Percentiles rank a stretch among this genome's conserved stretches.
Conservation (phyloP, 2,113 vertebrate genomes). For the Eudyptes chrysolophus region DNA sequence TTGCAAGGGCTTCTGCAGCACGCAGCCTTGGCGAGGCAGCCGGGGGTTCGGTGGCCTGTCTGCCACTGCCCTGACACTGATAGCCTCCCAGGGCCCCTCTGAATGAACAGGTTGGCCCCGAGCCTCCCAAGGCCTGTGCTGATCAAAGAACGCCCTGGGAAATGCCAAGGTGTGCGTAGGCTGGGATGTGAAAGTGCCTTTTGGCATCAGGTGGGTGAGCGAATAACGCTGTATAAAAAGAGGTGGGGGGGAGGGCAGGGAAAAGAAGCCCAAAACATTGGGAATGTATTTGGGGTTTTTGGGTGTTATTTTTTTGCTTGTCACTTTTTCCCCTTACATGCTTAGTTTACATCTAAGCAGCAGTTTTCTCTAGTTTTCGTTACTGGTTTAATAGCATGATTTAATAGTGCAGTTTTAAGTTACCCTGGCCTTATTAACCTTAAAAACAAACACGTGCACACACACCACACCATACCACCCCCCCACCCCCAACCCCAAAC, state of each 20-base stretch:
- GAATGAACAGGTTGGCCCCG: not conserved
- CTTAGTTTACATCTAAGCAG: not conserved
- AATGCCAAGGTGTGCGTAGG: too few species aligned
- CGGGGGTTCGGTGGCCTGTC: not conserved
- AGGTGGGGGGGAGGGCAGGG: rapidly evolving
- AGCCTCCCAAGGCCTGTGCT: not conserved
- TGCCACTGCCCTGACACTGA: not conserved
- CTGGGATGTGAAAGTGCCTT: not conserved
- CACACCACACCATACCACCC: too few species aligned
- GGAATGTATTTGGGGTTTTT: not conserved
- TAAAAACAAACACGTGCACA: not conserved
- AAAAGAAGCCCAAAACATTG: not conserved
- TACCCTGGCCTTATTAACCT: not conserved
- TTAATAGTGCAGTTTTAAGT: not conserved
- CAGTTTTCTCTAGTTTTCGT: not conserved
- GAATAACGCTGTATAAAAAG: not conserved
- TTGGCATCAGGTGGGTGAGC: not conserved
- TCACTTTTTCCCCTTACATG: rapidly evolving
- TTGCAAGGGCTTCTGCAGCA: not conserved
- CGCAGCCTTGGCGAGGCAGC: not conserved
- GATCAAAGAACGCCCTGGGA: not conserved
- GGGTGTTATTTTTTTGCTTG: not conserved
- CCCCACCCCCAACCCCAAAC: not conserved
- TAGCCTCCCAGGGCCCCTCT: not conserved
- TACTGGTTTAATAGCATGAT: not conserved